Evolutionary conservation across 2,797 vertebrate genomes (phyloP).

Genomic region (Smutsia gigantea): DNA sequence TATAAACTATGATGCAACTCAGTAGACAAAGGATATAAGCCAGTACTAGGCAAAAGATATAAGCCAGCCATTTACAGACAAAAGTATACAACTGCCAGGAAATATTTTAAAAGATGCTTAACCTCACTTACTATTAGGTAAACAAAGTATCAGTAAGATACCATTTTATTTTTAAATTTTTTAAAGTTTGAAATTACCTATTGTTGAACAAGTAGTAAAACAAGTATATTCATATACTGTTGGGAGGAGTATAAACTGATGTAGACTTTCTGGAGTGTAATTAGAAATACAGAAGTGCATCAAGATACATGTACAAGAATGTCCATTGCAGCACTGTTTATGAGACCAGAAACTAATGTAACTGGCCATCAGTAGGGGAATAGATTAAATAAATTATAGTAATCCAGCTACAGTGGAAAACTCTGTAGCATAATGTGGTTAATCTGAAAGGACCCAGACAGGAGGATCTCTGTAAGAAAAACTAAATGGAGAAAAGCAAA

Average conservation of each 20-base stretch:
- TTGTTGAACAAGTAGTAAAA: neutral
- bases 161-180: neutral
- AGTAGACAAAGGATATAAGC: neutral
- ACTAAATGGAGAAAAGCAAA: neutral
- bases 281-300: slow-evolving; percentile 6
- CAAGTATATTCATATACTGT: neutral
- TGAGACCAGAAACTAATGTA: slow-evolving; percentile 6
- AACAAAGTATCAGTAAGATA: neutral
- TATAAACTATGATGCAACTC: neutral
- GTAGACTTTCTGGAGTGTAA: neutral
- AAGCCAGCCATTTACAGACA: neutral
- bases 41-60: neutral
- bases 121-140: neutral
- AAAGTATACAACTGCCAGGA: neutral
- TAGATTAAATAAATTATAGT: neutral
- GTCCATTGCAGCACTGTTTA: neutral
- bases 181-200: slow-evolving; percentile 30
- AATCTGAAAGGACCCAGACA: neutral
- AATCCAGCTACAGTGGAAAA: neutral
- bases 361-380: neutral
- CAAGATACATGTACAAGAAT: neutral
- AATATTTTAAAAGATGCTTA: slow-evolving; percentile 37
- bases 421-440: neutral
- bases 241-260: neutral
- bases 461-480: neutral